Evolutionary conservation across 2,113 vertebrate genomes (phyloP), one percentile per base, ranked within the genome.

Genomic region (Carassius carassius): DNA sequence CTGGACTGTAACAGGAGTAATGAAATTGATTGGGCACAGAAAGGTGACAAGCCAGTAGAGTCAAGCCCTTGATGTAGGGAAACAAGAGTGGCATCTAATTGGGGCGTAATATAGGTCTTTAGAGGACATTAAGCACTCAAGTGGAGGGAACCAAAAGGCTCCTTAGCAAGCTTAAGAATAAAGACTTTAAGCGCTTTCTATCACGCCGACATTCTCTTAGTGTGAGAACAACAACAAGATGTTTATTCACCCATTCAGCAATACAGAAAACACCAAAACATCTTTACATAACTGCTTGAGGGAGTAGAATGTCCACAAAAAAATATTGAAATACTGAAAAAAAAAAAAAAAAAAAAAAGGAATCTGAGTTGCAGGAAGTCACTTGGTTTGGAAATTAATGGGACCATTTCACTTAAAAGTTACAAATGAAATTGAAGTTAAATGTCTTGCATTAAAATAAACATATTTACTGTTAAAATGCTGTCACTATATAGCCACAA

Each of bases 61-160:
- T 95, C 95, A 94, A 95, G 95, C 94, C 94, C 95, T 95, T 94
- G 94, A 95, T 95, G 95, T 95, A 95, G 94, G 95, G 94, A 95
- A 95, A 95, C 94, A 95, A 94, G 94, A 95, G 95, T 95, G 94
- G 91, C 94, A 94, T 94, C 94, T 95, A 95, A 95, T 95, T 94
- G 95, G 94, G 93, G 94, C 94, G 93, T 95, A 95, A 95, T 94
- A 93, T 94, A 92, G 94, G 94, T 95, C 94, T 95, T 95, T 94
- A 95, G 93, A 95, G 93, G 94, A 95, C 94, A 95, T 95, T 95
- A 95, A 94, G 93, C 93, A 93, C 90, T 90, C 89, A 87, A 90
- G 92, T 90, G 87, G 87, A 89, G 81, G 72, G 91, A 91, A 91
- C 88, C 85, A 82, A 92, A 56, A 91, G 92, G 91, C 92, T 87